Conservation (phyloP, 2,888 invertebrate genomes). For the Pristionchus maxplancki region DNA sequence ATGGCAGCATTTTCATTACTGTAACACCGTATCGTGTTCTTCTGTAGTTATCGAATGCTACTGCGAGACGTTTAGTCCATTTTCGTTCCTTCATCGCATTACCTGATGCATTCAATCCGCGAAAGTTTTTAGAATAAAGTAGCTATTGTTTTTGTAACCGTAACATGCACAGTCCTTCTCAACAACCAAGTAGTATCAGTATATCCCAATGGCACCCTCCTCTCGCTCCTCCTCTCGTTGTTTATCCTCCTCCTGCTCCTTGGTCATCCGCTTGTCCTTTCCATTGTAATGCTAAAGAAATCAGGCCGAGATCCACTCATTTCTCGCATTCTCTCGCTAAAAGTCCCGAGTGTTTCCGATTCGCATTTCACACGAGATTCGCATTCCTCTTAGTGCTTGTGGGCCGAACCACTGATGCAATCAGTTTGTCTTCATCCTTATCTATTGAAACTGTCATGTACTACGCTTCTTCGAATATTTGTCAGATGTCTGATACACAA, state of each 20-base stretch:
- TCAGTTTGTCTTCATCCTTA: not conserved
- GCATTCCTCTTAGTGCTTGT: not conserved
- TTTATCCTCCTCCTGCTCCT: constrained; percentile 30
- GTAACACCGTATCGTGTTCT: too few relatives aligned
- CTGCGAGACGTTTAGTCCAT: too few relatives aligned
- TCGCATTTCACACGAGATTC: constrained; percentile 8
- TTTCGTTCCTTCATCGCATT: too few relatives aligned
- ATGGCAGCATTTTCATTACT: not conserved
- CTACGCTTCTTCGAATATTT: too few relatives aligned
- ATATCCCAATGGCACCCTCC: not conserved
- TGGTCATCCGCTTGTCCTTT: constrained; percentile 28
- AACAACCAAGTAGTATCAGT: too few relatives aligned
- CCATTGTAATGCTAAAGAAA: constrained; percentile 45
- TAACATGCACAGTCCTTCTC: too few relatives aligned
- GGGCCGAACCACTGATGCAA: not conserved
- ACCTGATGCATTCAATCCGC: too few relatives aligned
- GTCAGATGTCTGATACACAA: too few relatives aligned
- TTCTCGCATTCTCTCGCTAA: constrained; percentile 15
- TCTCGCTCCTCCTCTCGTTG: not conserved
- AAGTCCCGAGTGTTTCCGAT: constrained; percentile 27
- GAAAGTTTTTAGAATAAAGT: too few relatives aligned
- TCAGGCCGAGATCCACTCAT: not conserved
- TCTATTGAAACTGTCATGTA: too few relatives aligned
- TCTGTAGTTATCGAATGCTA: too few relatives aligned
- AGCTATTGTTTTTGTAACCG: too few relatives aligned